Conservation (phyloP, 2,797 vertebrate species). For the Graptemys geographica region DNA sequence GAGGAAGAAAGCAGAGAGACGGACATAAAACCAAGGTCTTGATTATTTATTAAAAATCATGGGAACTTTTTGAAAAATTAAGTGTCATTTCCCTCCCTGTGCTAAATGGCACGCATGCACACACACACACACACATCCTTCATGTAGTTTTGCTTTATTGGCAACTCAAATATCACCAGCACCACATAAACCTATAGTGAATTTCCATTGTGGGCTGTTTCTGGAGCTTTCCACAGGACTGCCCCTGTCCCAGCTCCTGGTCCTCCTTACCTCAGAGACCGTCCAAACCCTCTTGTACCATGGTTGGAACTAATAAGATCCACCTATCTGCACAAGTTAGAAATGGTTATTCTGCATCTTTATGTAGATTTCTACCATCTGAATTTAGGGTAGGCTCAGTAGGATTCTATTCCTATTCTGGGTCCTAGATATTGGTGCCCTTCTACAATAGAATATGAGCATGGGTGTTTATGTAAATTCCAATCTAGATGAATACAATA, state of each 20-base stretch:
- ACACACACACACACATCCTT: background rate
- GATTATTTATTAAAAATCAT: background rate
- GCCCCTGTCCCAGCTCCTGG: background rate
- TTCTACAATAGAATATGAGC: background rate
- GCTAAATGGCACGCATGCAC: no score
- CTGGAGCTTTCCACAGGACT: background rate
- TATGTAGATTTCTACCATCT: background rate
- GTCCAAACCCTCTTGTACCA: background rate
- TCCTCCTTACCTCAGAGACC: background rate
- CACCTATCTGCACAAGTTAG: background rate
- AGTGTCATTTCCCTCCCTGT: background rate
- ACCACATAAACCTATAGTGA: no score
- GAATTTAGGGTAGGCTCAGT: background rate
- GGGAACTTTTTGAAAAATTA: background rate
- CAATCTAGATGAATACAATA: background rate
- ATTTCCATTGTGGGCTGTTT: background rate
- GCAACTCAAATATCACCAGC: background rate
- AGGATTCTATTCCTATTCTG: background rate
- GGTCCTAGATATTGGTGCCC: fast-evolving
- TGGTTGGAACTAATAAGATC: background rate
- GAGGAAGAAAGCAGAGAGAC: conserved; percentile 6
- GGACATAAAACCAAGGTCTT: fast-evolving
- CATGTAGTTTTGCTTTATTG: background rate
- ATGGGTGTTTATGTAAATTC: background rate
- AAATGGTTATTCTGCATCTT: background rate